Conservation (phyloP, 1,140 invertebrate genomes). For the Sinella curviseta region DNA sequence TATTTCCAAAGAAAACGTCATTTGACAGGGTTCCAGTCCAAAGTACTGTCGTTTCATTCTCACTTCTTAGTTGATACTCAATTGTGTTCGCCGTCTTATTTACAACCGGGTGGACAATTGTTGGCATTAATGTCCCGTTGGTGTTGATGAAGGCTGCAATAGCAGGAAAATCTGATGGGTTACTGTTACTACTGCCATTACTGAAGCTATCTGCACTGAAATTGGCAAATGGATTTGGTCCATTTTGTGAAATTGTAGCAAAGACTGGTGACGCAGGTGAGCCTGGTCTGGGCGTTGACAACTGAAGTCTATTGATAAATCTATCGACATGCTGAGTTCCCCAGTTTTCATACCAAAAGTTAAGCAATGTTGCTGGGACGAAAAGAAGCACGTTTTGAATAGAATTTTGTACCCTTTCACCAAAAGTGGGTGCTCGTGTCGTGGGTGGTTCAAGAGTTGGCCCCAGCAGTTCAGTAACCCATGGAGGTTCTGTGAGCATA, state of each 20-base stretch:
- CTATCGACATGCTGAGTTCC: neutral
- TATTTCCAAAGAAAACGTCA: neutral
- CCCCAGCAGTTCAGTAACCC: constrained; percentile 14
- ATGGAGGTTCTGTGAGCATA: constrained; percentile 9
- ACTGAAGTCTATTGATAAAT: neutral
- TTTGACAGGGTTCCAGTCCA: neutral
- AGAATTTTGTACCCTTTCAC: neutral
- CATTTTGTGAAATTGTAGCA: constrained; percentile 8
- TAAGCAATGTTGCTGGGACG: constrained; percentile 5
- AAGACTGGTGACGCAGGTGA: neutral
- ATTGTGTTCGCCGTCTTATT: constrained; percentile 5
- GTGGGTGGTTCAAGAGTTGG: constrained; percentile 3
- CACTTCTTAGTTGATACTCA: neutral
- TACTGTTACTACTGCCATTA: neutral
- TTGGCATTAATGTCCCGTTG: neutral
- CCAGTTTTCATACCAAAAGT: constrained; percentile 17
- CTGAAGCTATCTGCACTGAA: neutral
- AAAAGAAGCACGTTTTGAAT: neutral
- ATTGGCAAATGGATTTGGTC: neutral
- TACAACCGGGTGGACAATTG: constrained; percentile 13
- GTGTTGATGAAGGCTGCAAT: neutral
- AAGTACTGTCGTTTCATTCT: constrained; percentile 13
- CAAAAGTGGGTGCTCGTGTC: neutral
- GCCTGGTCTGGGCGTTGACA: neutral
- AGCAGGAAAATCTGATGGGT: neutral